Evolutionary conservation across 2,888 invertebrate genomes (phyloP), one percentile per base, ranked within the genome.

Genomic region (Isotomurus palustris): DNA sequence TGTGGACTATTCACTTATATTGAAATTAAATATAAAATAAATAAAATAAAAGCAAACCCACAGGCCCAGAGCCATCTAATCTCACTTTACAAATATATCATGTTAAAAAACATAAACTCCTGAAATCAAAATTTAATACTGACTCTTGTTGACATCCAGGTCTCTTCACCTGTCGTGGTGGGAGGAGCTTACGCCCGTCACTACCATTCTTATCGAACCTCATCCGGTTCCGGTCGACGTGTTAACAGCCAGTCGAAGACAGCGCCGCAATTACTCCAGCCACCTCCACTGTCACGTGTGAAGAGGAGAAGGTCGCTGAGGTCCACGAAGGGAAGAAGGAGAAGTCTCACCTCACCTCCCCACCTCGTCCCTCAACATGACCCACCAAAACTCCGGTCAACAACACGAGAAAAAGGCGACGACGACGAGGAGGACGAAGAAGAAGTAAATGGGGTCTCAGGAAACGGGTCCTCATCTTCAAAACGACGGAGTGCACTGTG

Each of bases 401-500:
- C n/a, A 29, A 47, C 56, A 21, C 40, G 52, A 48, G 48, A 43
- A 32, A 10, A 10, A 10, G 14, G 32, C 32, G 14, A 32, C 10
- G 32, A 36, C 44, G 28, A 59, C 44, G 10, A 36, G 3, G 24
- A 32, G 57, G 53, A 14, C 44, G 53, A 44, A 51, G 43, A 45
- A 28, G n/a, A n/a, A n/a, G n/a, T n/a, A n/a, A n/a, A n/a, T n/a
- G n/a, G 14, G 38, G 3, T 10, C n/a, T 5, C 45, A 44, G 24
- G 53, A 60, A 32, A 58, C 55, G 35, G 59, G 45, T 14, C 52
- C 73, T n/a, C n/a, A n/a, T n/a, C n/a, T n/a, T n/a, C n/a, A 71
- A 61, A 60, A 55, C 56, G 68, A 40, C 56, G 67, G 17, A 66
- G 70, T 47, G 88, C 89, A 74, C 73, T 90, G 49, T 83, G 84